Base-by-base conservation (phyloP, 1,140 invertebrate species). In the Heterodera schachtii region DNA sequence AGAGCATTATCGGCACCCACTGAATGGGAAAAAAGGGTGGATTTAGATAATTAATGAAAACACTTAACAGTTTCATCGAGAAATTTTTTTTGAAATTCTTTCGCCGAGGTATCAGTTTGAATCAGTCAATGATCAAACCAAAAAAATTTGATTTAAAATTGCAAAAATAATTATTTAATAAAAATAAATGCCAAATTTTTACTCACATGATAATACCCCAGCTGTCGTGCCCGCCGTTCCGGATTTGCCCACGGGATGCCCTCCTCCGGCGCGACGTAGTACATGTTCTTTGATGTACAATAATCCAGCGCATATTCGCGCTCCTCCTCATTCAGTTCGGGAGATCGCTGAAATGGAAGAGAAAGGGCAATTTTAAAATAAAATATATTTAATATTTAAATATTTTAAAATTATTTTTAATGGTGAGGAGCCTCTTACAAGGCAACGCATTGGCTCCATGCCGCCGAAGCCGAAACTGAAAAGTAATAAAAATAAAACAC, bases 1-100 rank as follows among this genome's bases (percentile, higher is more conserved):
- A 86, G 8, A 92, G 84, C 84, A 92, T 82, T 5, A 82, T 85
- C 0, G 86, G 86, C 41, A 87, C 86, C 86, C 86, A 87, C 81
- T 87, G 6, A 80, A 81, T n/a, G n/a, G n/a, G n/a, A n/a, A n/a
- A n/a, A n/a, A n/a, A n/a, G n/a, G n/a, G n/a, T n/a, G n/a, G n/a
- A n/a, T n/a, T n/a, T n/a, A n/a, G n/a, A n/a, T n/a, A n/a, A n/a
- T n/a, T n/a, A n/a, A n/a, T n/a, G n/a, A n/a, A n/a, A n/a, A n/a
- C n/a, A n/a, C n/a, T n/a, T n/a, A n/a, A n/a, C n/a, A n/a, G n/a
- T n/a, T n/a, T n/a, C n/a, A n/a, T n/a, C n/a, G n/a, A 16, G 6
- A 57, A 76, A 19, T 21, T 46, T 66, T 78, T 74, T 9, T 31
- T 43, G 5, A n/a, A 16, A 41, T 43, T 69, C n/a, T n/a, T n/a